Conservation (phyloP, 2,888 invertebrate species). For the Idaea straminata region DNA sequence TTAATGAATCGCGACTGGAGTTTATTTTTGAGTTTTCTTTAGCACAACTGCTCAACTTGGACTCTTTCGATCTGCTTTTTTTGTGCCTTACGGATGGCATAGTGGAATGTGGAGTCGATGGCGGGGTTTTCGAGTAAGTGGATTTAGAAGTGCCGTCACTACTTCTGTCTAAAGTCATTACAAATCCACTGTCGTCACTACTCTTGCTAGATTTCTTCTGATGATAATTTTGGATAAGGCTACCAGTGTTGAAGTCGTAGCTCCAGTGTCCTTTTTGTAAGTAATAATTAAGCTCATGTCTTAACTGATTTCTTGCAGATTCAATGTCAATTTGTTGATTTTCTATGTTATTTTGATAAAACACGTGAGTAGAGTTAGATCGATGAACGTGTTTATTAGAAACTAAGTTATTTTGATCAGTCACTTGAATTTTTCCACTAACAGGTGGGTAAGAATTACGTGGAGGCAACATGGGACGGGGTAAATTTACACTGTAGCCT, state of each 20-base stretch:
- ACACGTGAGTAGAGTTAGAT: slow-evolving; percentile 82
- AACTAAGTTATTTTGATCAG: slow-evolving; percentile 73
- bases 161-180: slow-evolving; percentile 75
- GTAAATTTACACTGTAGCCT: slow-evolving; percentile 79
- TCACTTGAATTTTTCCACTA: slow-evolving; percentile 77
- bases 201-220: slow-evolving; percentile 77
- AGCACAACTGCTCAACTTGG: slow-evolving; percentile 60
- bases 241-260: slow-evolving; percentile 73
- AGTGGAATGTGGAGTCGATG: slow-evolving; percentile 71
- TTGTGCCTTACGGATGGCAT: slow-evolving; percentile 73
- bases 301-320: slow-evolving; percentile 69
- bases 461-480: slow-evolving; percentile 81
- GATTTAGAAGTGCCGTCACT: slow-evolving; percentile 75
- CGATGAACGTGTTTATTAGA: slow-evolving; percentile 80
- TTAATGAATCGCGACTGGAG: slow-evolving; percentile 74
- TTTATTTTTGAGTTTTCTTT: slow-evolving; percentile 68
- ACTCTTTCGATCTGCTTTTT: slow-evolving; percentile 73
- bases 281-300: slow-evolving; percentile 73
- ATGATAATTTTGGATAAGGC: slow-evolving; percentile 73
- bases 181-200: slow-evolving; percentile 75
- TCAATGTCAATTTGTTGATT: slow-evolving; percentile 67
- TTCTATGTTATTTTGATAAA: slow-evolving; percentile 66
- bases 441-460: slow-evolving; percentile 83
- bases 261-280: slow-evolving; percentile 77
- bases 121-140: slow-evolving; percentile 73